phyloP scores from a whole-genome alignment of 2,888 invertebrate species.

The Cactoblastis cactorum region DNA sequence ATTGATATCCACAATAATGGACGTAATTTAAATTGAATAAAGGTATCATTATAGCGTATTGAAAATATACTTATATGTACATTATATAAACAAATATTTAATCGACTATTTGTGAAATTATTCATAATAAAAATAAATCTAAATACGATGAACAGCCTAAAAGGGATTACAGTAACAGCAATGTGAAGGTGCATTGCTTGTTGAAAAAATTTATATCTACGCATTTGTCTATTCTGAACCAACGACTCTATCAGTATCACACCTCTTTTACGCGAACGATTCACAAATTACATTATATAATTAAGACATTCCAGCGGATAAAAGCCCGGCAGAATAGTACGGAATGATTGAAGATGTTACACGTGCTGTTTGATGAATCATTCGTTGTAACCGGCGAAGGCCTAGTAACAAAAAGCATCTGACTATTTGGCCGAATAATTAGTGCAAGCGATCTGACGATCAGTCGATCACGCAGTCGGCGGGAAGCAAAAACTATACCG shows the following conservation, averaged over 20 bases:
- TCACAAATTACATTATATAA: background rate
- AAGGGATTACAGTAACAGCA: too few relatives aligned
- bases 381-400: background rate
- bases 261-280: background rate
- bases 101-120: too few relatives aligned
- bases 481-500: conserved; percentile 5
- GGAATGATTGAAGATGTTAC: background rate
- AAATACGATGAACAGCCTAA: too few relatives aligned
- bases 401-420: background rate
- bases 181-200: too few relatives aligned
- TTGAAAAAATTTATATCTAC: too few relatives aligned
- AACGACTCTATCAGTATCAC: background rate
- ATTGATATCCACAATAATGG: too few relatives aligned
- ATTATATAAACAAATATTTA: too few relatives aligned
- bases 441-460: conserved; percentile 7
- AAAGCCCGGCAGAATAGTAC: background rate
- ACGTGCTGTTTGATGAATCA: conserved; percentile 1
- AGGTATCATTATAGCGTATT: too few relatives aligned
- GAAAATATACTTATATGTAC: too few relatives aligned
- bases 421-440: conserved; percentile 5
- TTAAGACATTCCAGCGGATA: background rate
- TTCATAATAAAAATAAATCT: too few relatives aligned
- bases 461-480: conserved; percentile 1
- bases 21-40: too few relatives aligned
- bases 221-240: background rate